Percentiles rank a stretch among this genome's conserved stretches.
Evolutionary conservation across 2,888 invertebrate genomes (phyloP).

Genomic region (Silvanus unidentatus): DNA sequence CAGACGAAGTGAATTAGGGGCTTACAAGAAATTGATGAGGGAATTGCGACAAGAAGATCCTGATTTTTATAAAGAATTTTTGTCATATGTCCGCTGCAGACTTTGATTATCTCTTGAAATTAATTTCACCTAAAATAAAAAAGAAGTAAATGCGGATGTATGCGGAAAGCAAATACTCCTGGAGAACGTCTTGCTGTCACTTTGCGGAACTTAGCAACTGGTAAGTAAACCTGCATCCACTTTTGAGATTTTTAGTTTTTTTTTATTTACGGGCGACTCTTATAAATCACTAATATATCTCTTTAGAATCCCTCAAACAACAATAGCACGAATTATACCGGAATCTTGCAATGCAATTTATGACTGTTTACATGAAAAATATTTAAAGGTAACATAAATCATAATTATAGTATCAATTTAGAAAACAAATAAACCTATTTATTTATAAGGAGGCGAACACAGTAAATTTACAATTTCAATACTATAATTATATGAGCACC

Average conservation of each 20-base stretch:
- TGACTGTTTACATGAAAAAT: conserved; percentile 3
- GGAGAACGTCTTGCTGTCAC: too few relatives aligned
- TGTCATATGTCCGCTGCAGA: conserved; percentile 7
- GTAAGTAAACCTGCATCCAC: too few relatives aligned
- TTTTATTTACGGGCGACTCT: conserved; percentile 6
- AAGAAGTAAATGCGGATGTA: too few relatives aligned
- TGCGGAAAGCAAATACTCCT: conserved; percentile 12
- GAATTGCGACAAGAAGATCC: conserved; percentile 9
- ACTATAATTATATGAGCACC: too few relatives aligned
- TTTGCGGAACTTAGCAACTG: too few relatives aligned
- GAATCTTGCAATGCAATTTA: conserved; percentile 7
- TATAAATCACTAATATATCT: conserved; percentile 1
- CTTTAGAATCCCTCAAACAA: conserved; percentile 7
- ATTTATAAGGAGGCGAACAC: too few relatives aligned
- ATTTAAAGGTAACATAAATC: conserved; percentile 2
- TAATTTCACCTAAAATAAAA: too few relatives aligned
- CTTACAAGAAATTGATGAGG: conserved; percentile 8
- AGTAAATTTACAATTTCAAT: too few relatives aligned
- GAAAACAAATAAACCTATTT: too few relatives aligned
- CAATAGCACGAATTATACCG: conserved; percentile 6
- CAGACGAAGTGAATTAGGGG: conserved; percentile 6
- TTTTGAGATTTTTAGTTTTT: too few relatives aligned
- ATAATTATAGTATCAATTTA: too few relatives aligned
- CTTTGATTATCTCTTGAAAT: conserved; percentile 7
- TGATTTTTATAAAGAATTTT: conserved; percentile 8